A percentile compares a stretch with the other conserved stretches of the same genome.
Evolutionary conservation across 2,113 vertebrate species (phyloP).

Genomic region (Lethenteron camtschaticum): DNA sequence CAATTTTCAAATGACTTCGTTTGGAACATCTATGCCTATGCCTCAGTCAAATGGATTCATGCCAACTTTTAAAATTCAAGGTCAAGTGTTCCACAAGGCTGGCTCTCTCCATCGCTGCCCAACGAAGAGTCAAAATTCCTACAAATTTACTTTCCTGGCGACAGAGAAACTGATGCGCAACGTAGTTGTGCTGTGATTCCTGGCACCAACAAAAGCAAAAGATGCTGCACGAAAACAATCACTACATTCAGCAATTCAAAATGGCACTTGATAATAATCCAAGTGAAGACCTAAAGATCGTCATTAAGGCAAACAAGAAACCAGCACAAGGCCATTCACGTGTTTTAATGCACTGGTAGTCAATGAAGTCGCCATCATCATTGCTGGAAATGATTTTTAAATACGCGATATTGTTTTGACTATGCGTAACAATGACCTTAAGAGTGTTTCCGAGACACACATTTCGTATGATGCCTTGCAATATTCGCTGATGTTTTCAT

Average conservation of each 20-base stretch:
- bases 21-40: neutral
- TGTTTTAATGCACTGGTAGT: neutral
- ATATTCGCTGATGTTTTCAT: neutral
- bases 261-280: neutral
- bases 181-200: neutral
- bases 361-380: neutral
- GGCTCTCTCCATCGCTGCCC: neutral
- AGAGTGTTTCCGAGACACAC: neutral
- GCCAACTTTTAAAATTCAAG: constrained; percentile 1
- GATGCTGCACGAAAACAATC: neutral
- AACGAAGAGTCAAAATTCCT: neutral
- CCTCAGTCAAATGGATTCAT: neutral
- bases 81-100: neutral
- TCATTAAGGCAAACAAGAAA: neutral
- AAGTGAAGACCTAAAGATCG: neutral
- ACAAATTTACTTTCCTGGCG: neutral
- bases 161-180: neutral
- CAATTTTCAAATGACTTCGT: neutral
- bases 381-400: neutral
- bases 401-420: neutral
- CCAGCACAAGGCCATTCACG: neutral
- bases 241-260: neutral
- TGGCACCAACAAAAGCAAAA: neutral
- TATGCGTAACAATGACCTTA: neutral
- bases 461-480: neutral